Base-by-base conservation (phyloP, 1,140 invertebrate genomes). In the Seison nebaliae region DNA sequence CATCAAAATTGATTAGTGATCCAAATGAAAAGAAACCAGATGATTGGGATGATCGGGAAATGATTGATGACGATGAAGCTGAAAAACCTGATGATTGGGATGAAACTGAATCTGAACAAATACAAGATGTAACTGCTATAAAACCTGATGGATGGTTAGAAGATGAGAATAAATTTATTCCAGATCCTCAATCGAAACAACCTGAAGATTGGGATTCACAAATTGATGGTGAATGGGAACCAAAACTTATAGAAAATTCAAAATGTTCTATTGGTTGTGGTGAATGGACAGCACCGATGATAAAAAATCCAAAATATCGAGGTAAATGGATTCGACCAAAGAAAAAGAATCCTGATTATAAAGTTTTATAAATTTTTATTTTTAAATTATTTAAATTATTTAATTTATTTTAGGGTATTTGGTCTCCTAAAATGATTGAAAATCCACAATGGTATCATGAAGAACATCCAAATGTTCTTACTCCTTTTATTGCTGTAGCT, bases 141-240 rank as follows among this genome's bases (percentile, higher is more conserved):
- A 60, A 50, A 36, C 59, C 59, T 17, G 47, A 46, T 24, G 59
- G 52, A 15, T 61, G 59, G 59, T 42, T 91, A 7, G 83, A 91
- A 45, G 70, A 88, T 49, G 86, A 93, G 57, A 70, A 74, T 1
- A 67, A 71, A 29, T 72, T 74, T 53, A 73, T 93, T 42, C 70
- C 79, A 44, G 83, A 93, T 62, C 71, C 77, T 0, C 68, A 71
- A 28, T 75, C 81, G 6, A 59, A 67, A 21, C 84, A 81, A 61
- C 86, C 84, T 0, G 67, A 68, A 1, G 84, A 94, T 55, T 94
- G 86, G 86, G 86, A 96, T 60, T 69, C 74, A 31, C 80, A 88
- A 45, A 94, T 94, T 72, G 88, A 96, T 63, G 88, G 88, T 1
- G 74, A 79, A 55, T 96, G 86, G 84, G 88, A 96, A 60, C 71